phyloP scores from a whole-genome alignment of 2,797 vertebrate species.

The Geotrypetes seraphini region DNA sequence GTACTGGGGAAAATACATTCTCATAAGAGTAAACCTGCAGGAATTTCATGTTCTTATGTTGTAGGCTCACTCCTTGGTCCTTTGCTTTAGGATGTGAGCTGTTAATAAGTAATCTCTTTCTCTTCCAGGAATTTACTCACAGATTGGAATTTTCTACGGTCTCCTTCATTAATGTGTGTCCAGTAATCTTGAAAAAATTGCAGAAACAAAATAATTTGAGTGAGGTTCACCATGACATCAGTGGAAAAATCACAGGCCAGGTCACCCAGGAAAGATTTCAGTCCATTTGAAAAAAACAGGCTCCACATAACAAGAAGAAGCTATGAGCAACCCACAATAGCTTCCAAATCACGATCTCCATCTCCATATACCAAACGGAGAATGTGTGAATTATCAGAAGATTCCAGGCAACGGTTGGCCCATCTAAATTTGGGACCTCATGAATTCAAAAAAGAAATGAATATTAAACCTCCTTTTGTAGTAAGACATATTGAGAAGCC shows the following conservation, averaged over 20 bases:
- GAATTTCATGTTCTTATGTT: no score
- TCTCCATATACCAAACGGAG: constrained; percentile 89
- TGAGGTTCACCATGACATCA: constrained; percentile 4
- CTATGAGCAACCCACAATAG: constrained; percentile 80
- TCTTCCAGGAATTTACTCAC: no score
- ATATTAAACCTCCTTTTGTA: constrained; percentile 72
- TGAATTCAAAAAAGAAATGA: constrained; percentile 81
- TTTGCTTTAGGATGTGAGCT: no score
- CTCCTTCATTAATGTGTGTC: no score
- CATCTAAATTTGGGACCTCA: constrained; percentile 88
- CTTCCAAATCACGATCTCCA: constrained; percentile 74
- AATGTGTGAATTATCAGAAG: constrained; percentile 88
- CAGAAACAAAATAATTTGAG: constrained; percentile 35
- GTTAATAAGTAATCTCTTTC: no score
- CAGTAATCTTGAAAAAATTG: no score
- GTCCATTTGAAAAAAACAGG: constrained; percentile 24
- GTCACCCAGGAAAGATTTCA: no score
- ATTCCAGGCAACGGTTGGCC: constrained; percentile 68
- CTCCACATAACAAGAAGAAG: constrained; percentile 26
- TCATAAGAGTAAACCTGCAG: no score
- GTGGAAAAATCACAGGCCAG: no score
- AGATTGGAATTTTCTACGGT: no score
- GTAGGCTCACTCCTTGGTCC: no score
- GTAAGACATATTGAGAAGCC: constrained; percentile 69
- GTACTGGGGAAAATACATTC: no score